A percentile compares a stretch with the other conserved stretches of the same genome.
These are phyloP conservation scores for Urosaurus nigricauda DNA, from an alignment of 2,797 vertebrate species.

Conservation along the genomic window DNA sequence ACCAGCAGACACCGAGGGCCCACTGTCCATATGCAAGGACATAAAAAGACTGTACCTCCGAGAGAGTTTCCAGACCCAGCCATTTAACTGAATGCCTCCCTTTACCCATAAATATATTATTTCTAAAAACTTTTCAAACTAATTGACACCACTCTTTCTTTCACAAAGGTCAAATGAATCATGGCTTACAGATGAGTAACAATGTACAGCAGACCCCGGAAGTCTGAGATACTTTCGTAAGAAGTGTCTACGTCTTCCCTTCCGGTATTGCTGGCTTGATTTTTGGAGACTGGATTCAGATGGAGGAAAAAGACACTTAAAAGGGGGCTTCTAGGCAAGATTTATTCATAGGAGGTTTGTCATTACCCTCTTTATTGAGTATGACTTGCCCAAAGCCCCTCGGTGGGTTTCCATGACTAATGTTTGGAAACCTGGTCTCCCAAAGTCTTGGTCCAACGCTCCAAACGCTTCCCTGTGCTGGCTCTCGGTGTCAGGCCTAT, in stretches of 20 bases:
- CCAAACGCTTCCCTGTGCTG: too few species aligned
- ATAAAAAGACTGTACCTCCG: neutral
- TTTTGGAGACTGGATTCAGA: neutral
- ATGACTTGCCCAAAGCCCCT: too few species aligned
- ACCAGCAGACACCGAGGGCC: neutral
- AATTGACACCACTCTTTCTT: neutral
- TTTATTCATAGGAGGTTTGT: too few species aligned
- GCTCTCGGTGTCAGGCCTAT: too few species aligned
- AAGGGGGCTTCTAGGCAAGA: too few species aligned
- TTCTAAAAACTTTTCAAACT: neutral
- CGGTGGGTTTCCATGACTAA: too few species aligned
- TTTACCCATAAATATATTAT: neutral
- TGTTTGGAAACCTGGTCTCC: too few species aligned
- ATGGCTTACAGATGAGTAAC: neutral
- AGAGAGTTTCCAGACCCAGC: neutral
- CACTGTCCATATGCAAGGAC: neutral
- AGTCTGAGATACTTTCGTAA: neutral
- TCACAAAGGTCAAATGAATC: neutral
- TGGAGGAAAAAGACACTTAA: neutral
- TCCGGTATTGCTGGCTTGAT: neutral
- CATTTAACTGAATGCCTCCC: neutral
- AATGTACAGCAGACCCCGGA: neutral
- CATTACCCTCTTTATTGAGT: too few species aligned
- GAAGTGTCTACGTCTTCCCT: neutral
- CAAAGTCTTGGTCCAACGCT: too few species aligned